Base-by-base conservation (phyloP, 2,797 vertebrate genomes). In the Sebastes matsubarae region DNA sequence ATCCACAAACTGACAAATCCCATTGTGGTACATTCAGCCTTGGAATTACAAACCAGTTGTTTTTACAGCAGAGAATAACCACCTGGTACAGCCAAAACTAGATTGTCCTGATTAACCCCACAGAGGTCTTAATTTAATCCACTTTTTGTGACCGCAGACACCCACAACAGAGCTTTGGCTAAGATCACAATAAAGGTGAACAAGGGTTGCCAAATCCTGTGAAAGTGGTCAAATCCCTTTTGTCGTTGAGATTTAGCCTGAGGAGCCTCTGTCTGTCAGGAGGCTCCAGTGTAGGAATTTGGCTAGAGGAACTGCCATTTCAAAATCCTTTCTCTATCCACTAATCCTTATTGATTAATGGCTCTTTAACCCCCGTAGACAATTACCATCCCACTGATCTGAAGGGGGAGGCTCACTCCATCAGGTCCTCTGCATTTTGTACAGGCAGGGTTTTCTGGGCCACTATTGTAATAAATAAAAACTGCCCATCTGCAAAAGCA, bases 281-380 rank as follows among this genome's bases (percentile, higher is more conserved):
- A 87, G 65, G 29, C 58, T 75, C 66, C 38, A 70, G 68, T 52
- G 68, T 6, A 79, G 86, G 83, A 72, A 87, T 91, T 91, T 85
- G 71, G 71, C 72, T 54, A 12, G 42, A 83, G 60, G 75, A 81
- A 75, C 29, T 69, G 73, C 58, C 82, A 82, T 71, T 81, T 80
- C 9, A 29, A 74, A 89, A 82, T 80, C 72, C 65, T 54, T 34
- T 24, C 65, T 80, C 68, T 55, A 60, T 42, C 58, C 54, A 73
- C 85, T 88, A 92, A 94, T 92, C 90, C 87, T 76, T 42, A 87
- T 80, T 89, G 89, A 93, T 92, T 81, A 92, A 85, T 83, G 77
- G 55, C 77, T 87, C 69, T 81, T 89, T 88, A 75, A 80, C 81
- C 60, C 32, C 36, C 27, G 72, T 34, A 72, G 50, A 87, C 73